A percentile compares a stretch with the other conserved stretches of the same genome.
These are phyloP conservation scores for Muscicapa striata DNA, from an alignment of 2,797 vertebrate genomes.

Conservation along the genomic window DNA sequence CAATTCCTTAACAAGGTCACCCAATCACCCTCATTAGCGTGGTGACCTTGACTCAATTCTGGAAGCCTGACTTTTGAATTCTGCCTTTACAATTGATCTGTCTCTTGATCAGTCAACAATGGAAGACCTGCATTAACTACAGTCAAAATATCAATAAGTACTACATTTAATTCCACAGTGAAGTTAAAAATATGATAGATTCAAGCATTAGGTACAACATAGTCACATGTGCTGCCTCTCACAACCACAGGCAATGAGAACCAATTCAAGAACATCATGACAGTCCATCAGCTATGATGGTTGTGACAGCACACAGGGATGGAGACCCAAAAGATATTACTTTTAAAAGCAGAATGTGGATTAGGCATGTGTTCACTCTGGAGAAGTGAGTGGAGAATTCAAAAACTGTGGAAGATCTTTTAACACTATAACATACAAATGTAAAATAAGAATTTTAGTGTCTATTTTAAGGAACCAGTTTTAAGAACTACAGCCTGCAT, in stretches of 20 bases:
- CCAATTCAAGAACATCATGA: neutral
- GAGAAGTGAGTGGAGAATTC: neutral
- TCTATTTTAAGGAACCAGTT: neutral
- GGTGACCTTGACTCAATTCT: neutral
- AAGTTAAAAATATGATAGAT: neutral
- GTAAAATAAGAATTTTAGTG: neutral
- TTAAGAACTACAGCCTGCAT: neutral
- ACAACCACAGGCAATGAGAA: neutral
- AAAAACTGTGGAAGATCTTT: neutral
- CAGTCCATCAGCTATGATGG: neutral
- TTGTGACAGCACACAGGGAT: neutral
- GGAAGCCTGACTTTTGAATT: neutral
- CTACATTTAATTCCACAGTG: neutral
- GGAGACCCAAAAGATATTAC: neutral
- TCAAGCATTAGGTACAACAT: neutral
- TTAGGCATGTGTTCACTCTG: neutral
- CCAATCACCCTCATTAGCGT: neutral
- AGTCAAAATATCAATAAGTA: neutral
- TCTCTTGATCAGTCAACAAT: neutral
- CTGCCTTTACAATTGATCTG: neutral
- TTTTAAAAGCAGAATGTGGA: neutral
- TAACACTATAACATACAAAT: neutral
- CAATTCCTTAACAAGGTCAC: neutral
- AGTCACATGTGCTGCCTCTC: neutral
- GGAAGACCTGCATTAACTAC: neutral